Conservation (phyloP, 2,113 vertebrate genomes). For the Lophius piscatorius region DNA sequence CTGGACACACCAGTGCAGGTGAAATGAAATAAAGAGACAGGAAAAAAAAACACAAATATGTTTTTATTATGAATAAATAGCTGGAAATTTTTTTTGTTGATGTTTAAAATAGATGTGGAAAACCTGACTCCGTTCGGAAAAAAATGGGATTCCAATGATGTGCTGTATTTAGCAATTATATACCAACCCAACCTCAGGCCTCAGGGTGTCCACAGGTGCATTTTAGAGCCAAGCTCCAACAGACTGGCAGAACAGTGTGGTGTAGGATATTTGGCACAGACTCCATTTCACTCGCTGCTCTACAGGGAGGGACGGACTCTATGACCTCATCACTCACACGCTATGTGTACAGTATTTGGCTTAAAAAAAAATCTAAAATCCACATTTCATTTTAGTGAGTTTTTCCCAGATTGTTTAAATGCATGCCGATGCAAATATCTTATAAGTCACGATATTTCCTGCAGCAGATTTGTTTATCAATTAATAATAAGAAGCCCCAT, state of each 20-base stretch:
- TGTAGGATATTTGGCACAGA: slow-evolving; percentile 75
- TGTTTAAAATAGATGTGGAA: slow-evolving; percentile 2
- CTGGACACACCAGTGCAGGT: slow-evolving; percentile 14
- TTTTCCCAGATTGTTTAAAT: too few species aligned
- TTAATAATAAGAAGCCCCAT: too few species aligned
- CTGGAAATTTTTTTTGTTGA: background rate
- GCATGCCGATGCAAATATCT: too few species aligned
- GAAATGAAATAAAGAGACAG: background rate
- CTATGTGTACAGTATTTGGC: slow-evolving; percentile 5
- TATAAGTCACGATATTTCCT: too few species aligned
- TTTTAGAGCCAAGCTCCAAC: slow-evolving; percentile 77
- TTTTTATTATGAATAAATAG: too few species aligned
- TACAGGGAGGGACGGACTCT: slow-evolving; percentile 67
- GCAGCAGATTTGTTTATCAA: too few species aligned
- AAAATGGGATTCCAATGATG: slow-evolving; percentile 46
- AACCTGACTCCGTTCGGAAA: slow-evolving; percentile 13
- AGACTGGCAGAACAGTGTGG: slow-evolving; percentile 82
- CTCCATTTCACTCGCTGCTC: slow-evolving; percentile 63
- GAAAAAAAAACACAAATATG: background rate
- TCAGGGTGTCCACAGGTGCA: slow-evolving; percentile 67
- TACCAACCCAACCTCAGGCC: slow-evolving; percentile 59
- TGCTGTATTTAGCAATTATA: slow-evolving; percentile 60
- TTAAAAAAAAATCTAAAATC: slow-evolving; percentile 18
- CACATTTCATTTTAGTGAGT: background rate
- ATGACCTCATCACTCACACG: slow-evolving; percentile 68